Evolutionary conservation across 2,888 invertebrate genomes (phyloP).

Genomic region (Heliothis peltigera): DNA sequence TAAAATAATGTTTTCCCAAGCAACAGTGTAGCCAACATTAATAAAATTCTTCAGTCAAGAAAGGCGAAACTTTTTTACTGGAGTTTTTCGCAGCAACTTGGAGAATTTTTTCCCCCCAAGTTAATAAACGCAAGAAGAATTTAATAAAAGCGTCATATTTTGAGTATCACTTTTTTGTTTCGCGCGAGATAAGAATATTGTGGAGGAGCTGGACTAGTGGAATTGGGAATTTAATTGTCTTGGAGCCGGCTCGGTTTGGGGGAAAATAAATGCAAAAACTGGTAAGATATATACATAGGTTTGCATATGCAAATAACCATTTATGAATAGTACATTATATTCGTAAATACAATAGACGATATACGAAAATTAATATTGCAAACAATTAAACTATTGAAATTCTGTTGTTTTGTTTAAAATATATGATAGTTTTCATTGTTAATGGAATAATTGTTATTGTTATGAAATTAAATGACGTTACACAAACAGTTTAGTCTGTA

Average conservation of each 20-base stretch:
- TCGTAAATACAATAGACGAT: constrained; percentile 16
- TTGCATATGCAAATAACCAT: not conserved
- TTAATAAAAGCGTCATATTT: constrained; percentile 87
- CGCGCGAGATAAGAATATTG: constrained; percentile 63
- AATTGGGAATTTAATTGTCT: constrained; percentile 60
- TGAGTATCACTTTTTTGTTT: constrained; percentile 70
- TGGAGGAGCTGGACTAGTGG: constrained; percentile 48
- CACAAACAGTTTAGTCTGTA: constrained; percentile 33
- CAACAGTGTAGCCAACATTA: constrained; percentile 80
- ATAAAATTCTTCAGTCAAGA: constrained; percentile 84
- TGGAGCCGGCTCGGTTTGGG: constrained; percentile 21
- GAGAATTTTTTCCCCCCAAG: constrained; percentile 77
- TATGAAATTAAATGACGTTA: constrained; percentile 30
- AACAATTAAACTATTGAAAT: constrained; percentile 35
- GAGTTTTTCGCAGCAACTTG: constrained; percentile 76
- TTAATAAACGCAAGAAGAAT: constrained; percentile 85
- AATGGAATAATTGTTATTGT: constrained; percentile 30
- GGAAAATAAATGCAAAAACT: constrained; percentile 32
- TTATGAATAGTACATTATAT: not conserved
- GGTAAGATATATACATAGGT: constrained; percentile 1
- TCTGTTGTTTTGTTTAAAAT: constrained; percentile 9
- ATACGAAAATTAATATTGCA: constrained; percentile 1
- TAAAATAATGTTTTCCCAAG: constrained; percentile 76
- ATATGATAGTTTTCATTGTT: constrained; percentile 18
- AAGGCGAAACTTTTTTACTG: constrained; percentile 80